Evolutionary conservation across 2,797 vertebrate genomes (phyloP).

Genomic region (Arrhamphus sclerolepis): DNA sequence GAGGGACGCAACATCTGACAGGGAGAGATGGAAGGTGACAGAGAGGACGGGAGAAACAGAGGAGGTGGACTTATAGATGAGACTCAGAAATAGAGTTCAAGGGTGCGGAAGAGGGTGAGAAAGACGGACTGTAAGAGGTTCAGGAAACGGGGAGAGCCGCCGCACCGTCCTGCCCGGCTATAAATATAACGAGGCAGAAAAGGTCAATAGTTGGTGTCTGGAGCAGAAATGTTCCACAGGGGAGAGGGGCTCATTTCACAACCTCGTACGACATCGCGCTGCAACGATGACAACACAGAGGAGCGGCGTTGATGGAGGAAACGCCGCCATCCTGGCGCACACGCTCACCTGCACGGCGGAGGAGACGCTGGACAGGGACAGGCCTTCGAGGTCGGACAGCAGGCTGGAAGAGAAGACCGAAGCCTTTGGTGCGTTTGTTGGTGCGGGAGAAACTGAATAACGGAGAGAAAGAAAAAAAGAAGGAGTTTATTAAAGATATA

Average conservation of each 20-base stretch:
- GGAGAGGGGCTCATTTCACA: constrained; percentile 70
- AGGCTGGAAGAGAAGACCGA: constrained; percentile 83
- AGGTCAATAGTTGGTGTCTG: constrained; percentile 70
- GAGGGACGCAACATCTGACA: constrained; percentile 68
- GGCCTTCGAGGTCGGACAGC: constrained; percentile 90
- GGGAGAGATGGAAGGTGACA: constrained; percentile 67
- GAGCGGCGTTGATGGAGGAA: constrained; percentile 49
- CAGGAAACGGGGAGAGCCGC: constrained; percentile 64
- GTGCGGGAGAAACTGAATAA: constrained; percentile 82
- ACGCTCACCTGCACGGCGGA: constrained; percentile 86
- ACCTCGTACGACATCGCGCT: constrained; percentile 33
- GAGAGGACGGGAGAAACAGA: constrained; percentile 38
- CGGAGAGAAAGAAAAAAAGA: constrained; percentile 2
- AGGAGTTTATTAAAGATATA: background rate
- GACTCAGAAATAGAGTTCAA: constrained; percentile 72
- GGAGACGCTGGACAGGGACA: constrained; percentile 85
- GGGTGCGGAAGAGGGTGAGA: constrained; percentile 62
- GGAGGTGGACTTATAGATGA: constrained; percentile 52
- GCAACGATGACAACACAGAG: too few species aligned
- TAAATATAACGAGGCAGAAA: constrained; percentile 75
- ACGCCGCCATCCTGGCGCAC: constrained; percentile 26
- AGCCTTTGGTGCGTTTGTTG: constrained; percentile 71
- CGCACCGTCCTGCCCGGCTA: constrained; percentile 53
- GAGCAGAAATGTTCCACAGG: constrained; percentile 68
- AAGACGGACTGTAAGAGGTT: constrained; percentile 67